Percentiles rank a stretch among this genome's conserved stretches.
Conservation (phyloP, 1,140 invertebrate genomes). For the Drosophila orosa region DNA sequence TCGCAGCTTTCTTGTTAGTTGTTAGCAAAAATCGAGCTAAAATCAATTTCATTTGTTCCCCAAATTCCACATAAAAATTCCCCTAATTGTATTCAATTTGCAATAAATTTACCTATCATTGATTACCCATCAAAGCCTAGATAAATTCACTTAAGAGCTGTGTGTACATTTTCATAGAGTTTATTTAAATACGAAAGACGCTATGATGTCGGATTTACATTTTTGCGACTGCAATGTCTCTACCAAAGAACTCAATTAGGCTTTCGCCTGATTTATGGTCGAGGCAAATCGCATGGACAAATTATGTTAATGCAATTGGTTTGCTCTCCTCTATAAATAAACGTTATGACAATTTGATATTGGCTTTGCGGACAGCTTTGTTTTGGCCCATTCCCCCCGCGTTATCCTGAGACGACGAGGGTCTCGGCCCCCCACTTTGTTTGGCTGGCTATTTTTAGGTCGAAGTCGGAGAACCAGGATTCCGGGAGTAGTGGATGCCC, state of each 20-base stretch:
- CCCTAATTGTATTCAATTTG: not conserved
- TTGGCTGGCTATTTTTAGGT: conserved; percentile 47
- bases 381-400: not conserved
- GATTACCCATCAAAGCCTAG: not conserved
- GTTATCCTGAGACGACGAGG: not conserved
- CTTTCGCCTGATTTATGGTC: conserved; percentile 49
- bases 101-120: conserved; percentile 2
- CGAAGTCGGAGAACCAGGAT: conserved; percentile 12
- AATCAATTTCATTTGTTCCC: no score
- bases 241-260: conserved; percentile 63
- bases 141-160: conserved; percentile 7
- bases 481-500: conserved; percentile 32
- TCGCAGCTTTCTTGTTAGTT: no score
- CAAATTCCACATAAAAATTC: not conserved
- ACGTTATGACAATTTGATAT: conserved; percentile 80
- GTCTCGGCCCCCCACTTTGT: conserved; percentile 27
- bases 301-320: conserved; percentile 75
- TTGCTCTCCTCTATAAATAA: conserved; percentile 64
- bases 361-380: conserved; percentile 57
- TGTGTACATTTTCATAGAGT: not conserved
- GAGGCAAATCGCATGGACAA: conserved; percentile 45
- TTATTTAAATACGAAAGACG: conserved; percentile 3
- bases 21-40: not conserved
- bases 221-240: conserved; percentile 32
- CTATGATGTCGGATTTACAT: not conserved